Base-by-base conservation (phyloP, 2,888 invertebrate genomes). In the Agrotis segetum region DNA sequence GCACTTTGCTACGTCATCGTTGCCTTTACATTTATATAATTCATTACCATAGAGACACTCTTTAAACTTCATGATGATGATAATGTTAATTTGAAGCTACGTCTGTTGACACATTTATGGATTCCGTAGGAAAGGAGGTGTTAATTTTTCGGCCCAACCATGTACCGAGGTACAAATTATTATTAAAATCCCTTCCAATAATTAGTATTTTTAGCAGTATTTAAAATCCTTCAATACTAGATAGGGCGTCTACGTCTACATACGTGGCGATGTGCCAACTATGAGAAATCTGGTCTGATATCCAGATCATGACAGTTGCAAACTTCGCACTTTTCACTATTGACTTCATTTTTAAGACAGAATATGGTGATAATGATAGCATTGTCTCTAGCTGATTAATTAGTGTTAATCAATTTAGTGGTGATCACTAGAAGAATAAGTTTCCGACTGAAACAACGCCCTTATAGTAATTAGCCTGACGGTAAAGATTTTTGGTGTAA, bases 201-300 rank as follows among this genome's bases (percentile, higher is more conserved):
- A n/a, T n/a, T n/a, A n/a, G n/a, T n/a, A n/a, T n/a, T n/a, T n/a
- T n/a, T n/a, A n/a, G n/a, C n/a, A n/a, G n/a, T n/a, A n/a, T n/a
- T n/a, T n/a, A n/a, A n/a, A n/a, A n/a, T n/a, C n/a, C n/a, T n/a
- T n/a, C n/a, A n/a, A n/a, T n/a, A n/a, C n/a, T n/a, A n/a, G n/a
- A n/a, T n/a, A n/a, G n/a, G 59, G 66, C 69, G 50, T 69, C 58
- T 67, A 66, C 71, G 73, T 75, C 63, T 50, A 62, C 58, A 73
- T 50, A 46, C 14, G 58, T 82, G 86, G 85, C 86, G 69, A 14
- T 29, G 49, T 67, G 85, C 86, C 82, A 86, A 73, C 70, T 67
- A 64, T 71, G 74, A 78, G 82, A 77, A 68, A 72, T 81, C n/a
- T 55, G 52, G 65, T 70, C 9, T 70, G 60, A 68, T 71, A 74